Evolutionary conservation across 1,140 invertebrate genomes (phyloP), one percentile per base, ranked within the genome.

Genomic region (Leptinotarsa defecta): DNA sequence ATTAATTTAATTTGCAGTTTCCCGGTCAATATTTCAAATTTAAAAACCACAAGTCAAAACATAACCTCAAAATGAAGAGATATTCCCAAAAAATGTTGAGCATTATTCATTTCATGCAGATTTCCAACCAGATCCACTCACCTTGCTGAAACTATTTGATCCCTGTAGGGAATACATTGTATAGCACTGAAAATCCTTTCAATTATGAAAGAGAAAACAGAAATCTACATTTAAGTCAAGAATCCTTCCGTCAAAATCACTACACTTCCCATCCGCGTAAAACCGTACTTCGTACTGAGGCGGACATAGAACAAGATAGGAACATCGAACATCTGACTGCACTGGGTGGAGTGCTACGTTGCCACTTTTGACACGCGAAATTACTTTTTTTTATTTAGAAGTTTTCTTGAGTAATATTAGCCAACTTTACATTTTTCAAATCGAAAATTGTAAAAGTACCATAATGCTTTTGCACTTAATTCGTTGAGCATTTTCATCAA

Each of bases 101-200:
- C 15, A 68, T 27, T 62, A 67, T 11, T 11, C 3, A 57, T 15
- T 19, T 57, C 52, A 57, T 57, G 17, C 34, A 43, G 34, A 43
- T 43, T 57, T 15, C 52, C 15, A 57, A 57, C 13, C 8, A 65
- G 11, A 20, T 20, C 3, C 49, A 67, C 71, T 73, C 22, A 73
- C 71, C 62, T 73, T 73, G 0, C 4, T 24, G 57, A 65, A 73
- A 67, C 34, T 73, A 34, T 64, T 73, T 1, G 71, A 65, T 73
- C 71, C 71, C 1, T 73, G 61, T 27, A 73, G 19, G 57, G 71
- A 73, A 65, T 65, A 73, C 71, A 73, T 73, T 15, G 24, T 61
- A 48, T 1, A 49, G 4, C 71, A 73, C 71, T 34, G 64, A 48
- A 71, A 64, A 73, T 73, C 71, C 27, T 61, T 65, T 19, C 64